Conservation (phyloP, 2,113 vertebrate species). For the Callipepla squamata region DNA sequence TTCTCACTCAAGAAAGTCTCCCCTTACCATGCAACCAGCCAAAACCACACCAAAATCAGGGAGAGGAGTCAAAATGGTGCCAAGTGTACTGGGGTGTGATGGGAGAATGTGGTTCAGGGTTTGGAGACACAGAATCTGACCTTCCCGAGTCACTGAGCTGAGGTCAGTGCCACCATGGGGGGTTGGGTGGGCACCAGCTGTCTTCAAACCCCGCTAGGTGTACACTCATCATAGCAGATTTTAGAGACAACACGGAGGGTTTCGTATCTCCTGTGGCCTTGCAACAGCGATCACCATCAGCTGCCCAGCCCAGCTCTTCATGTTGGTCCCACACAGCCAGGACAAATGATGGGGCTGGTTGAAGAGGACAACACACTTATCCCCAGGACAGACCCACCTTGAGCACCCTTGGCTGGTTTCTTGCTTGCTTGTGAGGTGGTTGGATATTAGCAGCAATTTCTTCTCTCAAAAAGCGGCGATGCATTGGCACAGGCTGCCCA, state of each 20-base stretch:
- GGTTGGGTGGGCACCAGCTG: background rate
- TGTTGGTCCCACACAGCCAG: background rate
- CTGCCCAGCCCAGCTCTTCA: background rate
- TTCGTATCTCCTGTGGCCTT: background rate
- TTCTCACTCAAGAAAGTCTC: background rate
- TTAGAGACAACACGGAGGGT: background rate
- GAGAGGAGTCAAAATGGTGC: background rate
- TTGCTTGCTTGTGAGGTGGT: background rate
- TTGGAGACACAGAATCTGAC: background rate
- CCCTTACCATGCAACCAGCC: too few species aligned
- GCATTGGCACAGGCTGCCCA: background rate
- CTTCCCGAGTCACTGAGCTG: background rate
- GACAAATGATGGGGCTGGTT: background rate
- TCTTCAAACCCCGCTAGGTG: background rate
- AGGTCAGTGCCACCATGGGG: background rate
- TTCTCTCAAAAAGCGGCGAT: background rate
- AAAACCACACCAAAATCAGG: background rate
- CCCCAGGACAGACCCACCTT: background rate
- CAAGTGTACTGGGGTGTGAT: background rate
- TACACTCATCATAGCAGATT: background rate
- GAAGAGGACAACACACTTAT: background rate
- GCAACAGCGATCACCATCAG: background rate
- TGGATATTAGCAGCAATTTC: background rate
- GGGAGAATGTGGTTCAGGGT: background rate
- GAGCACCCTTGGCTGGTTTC: background rate